Evolutionary conservation across 2,888 invertebrate species (phyloP).

Genomic region (Drosophila anceps): DNA sequence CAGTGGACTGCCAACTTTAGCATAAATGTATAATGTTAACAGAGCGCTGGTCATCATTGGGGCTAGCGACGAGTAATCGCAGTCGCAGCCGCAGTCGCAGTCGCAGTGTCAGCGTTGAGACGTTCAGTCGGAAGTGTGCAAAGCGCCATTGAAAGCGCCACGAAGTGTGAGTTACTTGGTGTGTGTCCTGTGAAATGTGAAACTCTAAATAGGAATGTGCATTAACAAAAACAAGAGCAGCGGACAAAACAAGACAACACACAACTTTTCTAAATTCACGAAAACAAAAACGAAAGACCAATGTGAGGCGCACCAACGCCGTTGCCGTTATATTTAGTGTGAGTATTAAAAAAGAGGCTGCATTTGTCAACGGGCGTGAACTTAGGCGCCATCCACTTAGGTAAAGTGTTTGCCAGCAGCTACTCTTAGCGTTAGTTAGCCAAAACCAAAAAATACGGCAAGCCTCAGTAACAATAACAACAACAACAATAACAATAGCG

Average conservation of each 20-base stretch:
- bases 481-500: slow-evolving; percentile 17
- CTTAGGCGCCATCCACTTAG: background rate
- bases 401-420: background rate
- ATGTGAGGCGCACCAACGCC: background rate
- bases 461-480: slow-evolving; percentile 7
- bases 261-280: background rate
- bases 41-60: slow-evolving; percentile 36
- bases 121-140: slow-evolving; percentile 35
- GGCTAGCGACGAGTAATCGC: slow-evolving; percentile 53
- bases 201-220: slow-evolving; percentile 32
- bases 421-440: background rate
- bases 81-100: slow-evolving; percentile 48
- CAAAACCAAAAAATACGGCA: background rate
- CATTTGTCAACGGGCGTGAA: slow-evolving; percentile 39
- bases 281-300: background rate
- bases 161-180: slow-evolving; percentile 21
- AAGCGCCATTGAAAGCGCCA: slow-evolving; percentile 2
- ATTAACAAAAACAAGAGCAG: slow-evolving; percentile 27
- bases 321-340: slow-evolving; percentile 29
- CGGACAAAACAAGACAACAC: slow-evolving; percentile 7
- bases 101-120: slow-evolving; percentile 64
- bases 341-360: slow-evolving; percentile 41
- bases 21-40: slow-evolving; percentile 26
- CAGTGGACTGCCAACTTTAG: slow-evolving; percentile 66
- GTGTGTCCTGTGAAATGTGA: slow-evolving; percentile 36